These are phyloP conservation scores for Abrostola triplasia DNA, from an alignment of 2,888 invertebrate species.

Conservation along the genomic window DNA sequence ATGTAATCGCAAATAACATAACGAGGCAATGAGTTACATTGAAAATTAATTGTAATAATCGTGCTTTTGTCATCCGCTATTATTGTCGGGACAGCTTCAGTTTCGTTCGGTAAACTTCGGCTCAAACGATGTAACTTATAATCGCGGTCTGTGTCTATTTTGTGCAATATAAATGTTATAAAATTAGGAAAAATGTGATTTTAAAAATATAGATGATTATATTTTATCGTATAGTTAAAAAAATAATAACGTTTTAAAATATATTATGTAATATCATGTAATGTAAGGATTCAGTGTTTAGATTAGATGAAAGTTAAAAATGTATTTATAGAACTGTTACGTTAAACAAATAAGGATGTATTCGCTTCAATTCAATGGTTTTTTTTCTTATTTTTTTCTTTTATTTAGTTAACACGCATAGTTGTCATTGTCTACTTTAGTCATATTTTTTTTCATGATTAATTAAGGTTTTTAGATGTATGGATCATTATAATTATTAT, in stretches of 20 bases:
- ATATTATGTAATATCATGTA: conserved; percentile 81
- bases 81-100: conserved; percentile 59
- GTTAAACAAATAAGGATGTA: conserved; percentile 59
- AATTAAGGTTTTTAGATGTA: conserved; percentile 57
- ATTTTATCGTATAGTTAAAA: conserved; percentile 81
- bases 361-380: conserved; percentile 49
- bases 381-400: conserved; percentile 16
- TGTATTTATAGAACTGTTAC: conserved; percentile 76
- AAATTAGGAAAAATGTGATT: conserved; percentile 87
- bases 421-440: conserved; percentile 43
- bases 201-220: conserved; percentile 85
- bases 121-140: conserved; percentile 62
- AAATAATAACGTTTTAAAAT: conserved; percentile 78
- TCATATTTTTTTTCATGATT: conserved; percentile 34
- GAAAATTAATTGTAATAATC: conserved; percentile 41
- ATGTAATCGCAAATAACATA: conserved; percentile 50
- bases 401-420: conserved; percentile 33
- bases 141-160: conserved; percentile 79
- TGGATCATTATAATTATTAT: conserved; percentile 63
- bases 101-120: conserved; percentile 55
- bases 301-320: conserved; percentile 74
- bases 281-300: conserved; percentile 82
- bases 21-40: conserved; percentile 52
- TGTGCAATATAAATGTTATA: conserved; percentile 84
- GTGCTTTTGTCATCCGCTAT: conserved; percentile 63